phyloP scores from a whole-genome alignment of 2,888 invertebrate species.

The Epinotia demarniana region DNA sequence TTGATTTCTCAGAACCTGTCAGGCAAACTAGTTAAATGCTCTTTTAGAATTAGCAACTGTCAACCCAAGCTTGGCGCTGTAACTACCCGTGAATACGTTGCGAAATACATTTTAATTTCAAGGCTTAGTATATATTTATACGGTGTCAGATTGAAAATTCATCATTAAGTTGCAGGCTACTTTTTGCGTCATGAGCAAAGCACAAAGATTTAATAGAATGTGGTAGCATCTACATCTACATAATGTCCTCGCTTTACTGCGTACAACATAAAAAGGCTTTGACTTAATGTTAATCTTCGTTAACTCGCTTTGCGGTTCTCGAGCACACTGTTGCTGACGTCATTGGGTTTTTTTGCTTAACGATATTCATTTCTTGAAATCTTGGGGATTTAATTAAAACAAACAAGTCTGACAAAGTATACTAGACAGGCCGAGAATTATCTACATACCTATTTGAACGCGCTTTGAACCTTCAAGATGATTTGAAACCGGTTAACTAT shows the following conservation, averaged over 20 bases:
- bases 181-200: conserved; percentile 7
- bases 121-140: not conserved
- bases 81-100: not conserved
- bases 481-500: not conserved
- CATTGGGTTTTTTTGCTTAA: conserved; percentile 37
- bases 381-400: conserved; percentile 8
- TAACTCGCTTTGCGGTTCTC: conserved; percentile 32
- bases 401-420: conserved; percentile 10
- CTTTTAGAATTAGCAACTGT: too few relatives aligned
- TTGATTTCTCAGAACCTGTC: not conserved
- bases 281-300: conserved; percentile 32
- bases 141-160: conserved; percentile 12
- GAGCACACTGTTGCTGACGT: conserved; percentile 35
- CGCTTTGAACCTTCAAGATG: not conserved
- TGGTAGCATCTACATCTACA: not conserved
- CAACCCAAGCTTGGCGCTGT: not conserved
- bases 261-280: conserved; percentile 28
- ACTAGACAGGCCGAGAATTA: not conserved
- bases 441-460: too few relatives aligned
- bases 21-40: not conserved
- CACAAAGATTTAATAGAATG: not conserved
- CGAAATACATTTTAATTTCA: not conserved
- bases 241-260: conserved; percentile 16
- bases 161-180: not conserved
- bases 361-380: conserved; percentile 34